Conservation (phyloP, 2,888 invertebrate species). For the Nasonovia ribisnigri region DNA sequence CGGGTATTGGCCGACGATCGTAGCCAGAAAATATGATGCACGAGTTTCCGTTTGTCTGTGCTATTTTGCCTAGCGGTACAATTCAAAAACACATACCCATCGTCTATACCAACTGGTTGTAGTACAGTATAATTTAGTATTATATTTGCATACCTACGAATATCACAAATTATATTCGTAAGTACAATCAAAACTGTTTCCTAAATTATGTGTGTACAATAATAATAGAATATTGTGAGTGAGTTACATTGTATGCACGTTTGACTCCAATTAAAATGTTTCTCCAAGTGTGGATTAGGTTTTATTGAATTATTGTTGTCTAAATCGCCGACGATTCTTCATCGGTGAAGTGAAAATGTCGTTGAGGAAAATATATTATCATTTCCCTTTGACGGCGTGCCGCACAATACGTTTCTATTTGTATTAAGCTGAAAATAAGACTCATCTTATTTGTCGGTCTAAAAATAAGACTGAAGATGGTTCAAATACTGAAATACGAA, state of each 20-base stretch:
- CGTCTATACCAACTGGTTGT: background rate
- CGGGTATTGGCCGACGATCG: background rate
- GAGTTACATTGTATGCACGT: background rate
- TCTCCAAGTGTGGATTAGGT: background rate
- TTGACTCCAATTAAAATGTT: background rate
- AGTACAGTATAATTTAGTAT: background rate
- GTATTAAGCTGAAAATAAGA: background rate
- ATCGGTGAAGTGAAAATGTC: background rate
- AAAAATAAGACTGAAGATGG: background rate
- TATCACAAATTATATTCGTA: background rate
- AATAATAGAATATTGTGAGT: no score
- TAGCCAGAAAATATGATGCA: background rate
- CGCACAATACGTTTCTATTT: background rate
- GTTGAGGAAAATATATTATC: background rate
- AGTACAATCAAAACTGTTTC: background rate
- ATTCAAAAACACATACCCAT: background rate
- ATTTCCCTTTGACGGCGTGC: background rate
- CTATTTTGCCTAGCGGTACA: no score
- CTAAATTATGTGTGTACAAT: no score
- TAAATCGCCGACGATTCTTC: background rate
- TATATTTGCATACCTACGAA: background rate
- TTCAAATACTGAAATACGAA: background rate
- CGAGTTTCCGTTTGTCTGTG: background rate
- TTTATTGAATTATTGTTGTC: background rate
- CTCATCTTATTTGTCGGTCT: background rate